These are phyloP conservation scores for Xestobium rufovillosum DNA, from an alignment of 2,888 invertebrate genomes.

Conservation along the genomic window DNA sequence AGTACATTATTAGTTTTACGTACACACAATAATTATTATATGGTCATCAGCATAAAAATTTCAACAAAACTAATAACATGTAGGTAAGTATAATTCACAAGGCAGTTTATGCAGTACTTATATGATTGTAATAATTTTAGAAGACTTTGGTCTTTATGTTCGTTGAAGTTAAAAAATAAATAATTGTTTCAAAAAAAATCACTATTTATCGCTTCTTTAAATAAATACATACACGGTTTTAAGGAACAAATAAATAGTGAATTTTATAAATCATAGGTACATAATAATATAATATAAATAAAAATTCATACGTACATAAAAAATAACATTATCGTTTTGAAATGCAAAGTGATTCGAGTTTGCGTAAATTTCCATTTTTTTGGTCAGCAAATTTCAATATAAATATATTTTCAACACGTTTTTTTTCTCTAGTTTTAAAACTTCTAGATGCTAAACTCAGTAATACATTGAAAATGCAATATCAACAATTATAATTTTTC, in stretches of 20 bases:
- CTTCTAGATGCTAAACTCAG: too few relatives aligned
- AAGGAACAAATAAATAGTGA: too few relatives aligned
- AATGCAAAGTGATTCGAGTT: too few relatives aligned
- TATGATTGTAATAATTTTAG: conserved; percentile 34
- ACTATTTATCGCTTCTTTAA: conserved; percentile 13
- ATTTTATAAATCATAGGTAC: too few relatives aligned
- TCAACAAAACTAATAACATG: conserved; percentile 34
- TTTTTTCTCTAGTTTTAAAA: too few relatives aligned
- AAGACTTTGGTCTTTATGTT: conserved; percentile 32
- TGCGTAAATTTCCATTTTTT: too few relatives aligned
- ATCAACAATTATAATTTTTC: conserved; percentile 18
- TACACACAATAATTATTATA: conserved; percentile 38
- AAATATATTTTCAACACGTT: conserved; percentile 24
- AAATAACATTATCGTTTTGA: too few relatives aligned
- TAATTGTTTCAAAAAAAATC: conserved; percentile 14
- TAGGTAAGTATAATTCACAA: conserved; percentile 32
- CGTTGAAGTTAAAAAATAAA: conserved; percentile 18
- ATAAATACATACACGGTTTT: conserved; percentile 13
- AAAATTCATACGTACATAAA: too few relatives aligned
- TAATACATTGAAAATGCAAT: conserved; percentile 20
- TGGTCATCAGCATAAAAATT: conserved; percentile 32
- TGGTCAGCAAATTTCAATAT: conserved; percentile 17
- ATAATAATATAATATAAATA: too few relatives aligned
- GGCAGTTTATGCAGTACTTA: conserved; percentile 33
- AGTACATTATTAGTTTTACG: conserved; percentile 39